Conservation (phyloP, 1,140 invertebrate genomes). For the Cyrtorhinus lividipennis region DNA sequence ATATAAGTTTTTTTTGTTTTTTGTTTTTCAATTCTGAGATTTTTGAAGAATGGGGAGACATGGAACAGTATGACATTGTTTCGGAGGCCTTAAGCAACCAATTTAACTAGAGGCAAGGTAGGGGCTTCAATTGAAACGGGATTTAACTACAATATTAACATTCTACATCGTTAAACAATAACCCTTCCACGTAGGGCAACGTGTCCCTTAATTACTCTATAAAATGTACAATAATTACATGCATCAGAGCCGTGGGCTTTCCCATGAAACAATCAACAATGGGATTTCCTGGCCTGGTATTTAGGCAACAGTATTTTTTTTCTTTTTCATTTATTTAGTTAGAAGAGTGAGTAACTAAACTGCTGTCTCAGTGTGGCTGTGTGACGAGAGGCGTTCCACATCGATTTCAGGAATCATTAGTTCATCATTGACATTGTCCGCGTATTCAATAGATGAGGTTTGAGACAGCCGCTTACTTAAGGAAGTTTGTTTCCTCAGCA, state of each 20-base stretch:
- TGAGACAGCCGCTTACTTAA: constrained; percentile 77
- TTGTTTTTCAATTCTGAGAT: neutral
- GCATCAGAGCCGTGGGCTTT: constrained; percentile 23
- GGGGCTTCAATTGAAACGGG: neutral
- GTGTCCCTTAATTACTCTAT: neutral
- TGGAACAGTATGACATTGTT: neutral
- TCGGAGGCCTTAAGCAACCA: neutral
- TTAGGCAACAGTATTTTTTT: constrained; percentile 19
- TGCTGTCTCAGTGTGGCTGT: constrained; percentile 85
- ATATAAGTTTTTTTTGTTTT: too few species aligned
- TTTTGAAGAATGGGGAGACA: neutral
- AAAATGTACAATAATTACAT: constrained; percentile 27
- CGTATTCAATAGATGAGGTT: constrained; percentile 81
- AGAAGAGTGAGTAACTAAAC: constrained; percentile 41
- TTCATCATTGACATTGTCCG: constrained; percentile 71
- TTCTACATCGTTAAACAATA: constrained; percentile 6
- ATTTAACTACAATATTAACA: constrained; percentile 7
- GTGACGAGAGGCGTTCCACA: constrained; percentile 74
- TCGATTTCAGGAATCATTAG: constrained; percentile 76
- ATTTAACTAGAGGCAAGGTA: neutral
- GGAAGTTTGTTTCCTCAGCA: constrained; percentile 79
- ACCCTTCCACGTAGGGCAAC: neutral
- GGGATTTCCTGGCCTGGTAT: constrained; percentile 17
- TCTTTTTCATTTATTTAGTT: neutral
- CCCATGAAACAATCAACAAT: constrained; percentile 21